phyloP scores from a whole-genome alignment of 2,797 vertebrate genomes.

The Poeciliopsis paucimaculata region DNA sequence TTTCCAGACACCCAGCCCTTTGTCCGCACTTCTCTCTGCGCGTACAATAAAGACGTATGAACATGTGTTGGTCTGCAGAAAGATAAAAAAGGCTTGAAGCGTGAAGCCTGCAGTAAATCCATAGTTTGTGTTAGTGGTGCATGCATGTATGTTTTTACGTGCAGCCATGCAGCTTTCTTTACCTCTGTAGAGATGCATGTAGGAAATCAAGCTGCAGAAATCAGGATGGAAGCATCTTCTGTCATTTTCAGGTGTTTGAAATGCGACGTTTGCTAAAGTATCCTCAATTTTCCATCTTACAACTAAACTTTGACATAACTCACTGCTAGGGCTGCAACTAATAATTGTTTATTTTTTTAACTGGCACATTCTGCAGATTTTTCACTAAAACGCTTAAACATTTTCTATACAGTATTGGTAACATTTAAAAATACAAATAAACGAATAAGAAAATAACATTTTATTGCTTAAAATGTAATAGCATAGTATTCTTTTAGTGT shows the following conservation, averaged over 20 bases:
- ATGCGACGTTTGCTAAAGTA: not conserved
- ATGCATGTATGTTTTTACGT: constrained; percentile 4
- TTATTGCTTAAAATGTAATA: too few relatives aligned
- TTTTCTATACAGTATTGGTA: too few relatives aligned
- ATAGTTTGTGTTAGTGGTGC: constrained; percentile 12
- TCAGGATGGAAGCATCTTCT: not conserved
- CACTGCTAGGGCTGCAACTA: too few relatives aligned
- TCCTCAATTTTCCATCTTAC: not conserved
- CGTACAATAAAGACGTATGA: constrained; percentile 63
- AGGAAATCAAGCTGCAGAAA: constrained; percentile 26
- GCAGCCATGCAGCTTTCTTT: constrained; percentile 24
- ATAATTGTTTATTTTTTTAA: too few relatives aligned
- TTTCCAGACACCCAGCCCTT: constrained; percentile 78
- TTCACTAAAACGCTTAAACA: too few relatives aligned
- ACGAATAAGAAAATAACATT: too few relatives aligned
- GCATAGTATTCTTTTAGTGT: too few relatives aligned
- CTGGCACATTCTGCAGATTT: too few relatives aligned
- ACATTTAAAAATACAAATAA: too few relatives aligned
- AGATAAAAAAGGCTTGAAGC: constrained; percentile 52
- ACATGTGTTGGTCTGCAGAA: constrained; percentile 63
- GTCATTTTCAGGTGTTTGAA: too few relatives aligned
- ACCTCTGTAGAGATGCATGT: not conserved
- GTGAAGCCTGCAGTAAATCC: constrained; percentile 35
- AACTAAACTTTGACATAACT: not conserved
- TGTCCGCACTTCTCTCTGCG: constrained; percentile 66